Evolutionary conservation across 2,797 vertebrate species (phyloP), one percentile per base, ranked within the genome.

Genomic region (Remorina albescens): DNA sequence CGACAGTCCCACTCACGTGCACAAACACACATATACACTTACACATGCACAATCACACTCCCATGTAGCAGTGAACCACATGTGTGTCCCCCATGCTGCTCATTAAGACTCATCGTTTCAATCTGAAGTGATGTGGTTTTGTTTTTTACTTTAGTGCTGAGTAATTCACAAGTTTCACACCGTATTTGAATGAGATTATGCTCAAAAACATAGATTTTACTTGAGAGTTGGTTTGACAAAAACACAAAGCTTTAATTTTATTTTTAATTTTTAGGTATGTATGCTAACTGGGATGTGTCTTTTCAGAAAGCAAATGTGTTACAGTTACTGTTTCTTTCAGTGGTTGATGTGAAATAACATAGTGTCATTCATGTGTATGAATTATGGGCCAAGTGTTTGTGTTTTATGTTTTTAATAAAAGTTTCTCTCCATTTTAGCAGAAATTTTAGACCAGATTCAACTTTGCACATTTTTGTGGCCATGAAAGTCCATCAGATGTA

Each of bases 1-100:
- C 61, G 25, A 19, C 71, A 53, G 26, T 56, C 73, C 60, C 62
- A 74, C 63, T 50, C 54, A 59, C 54, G 34, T 6, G 23, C 47
- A 34, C 71, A 67, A 59, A 67, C 67, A 60, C 42, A 49, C 62
- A 58, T 42, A 64, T 56, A 49, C 72, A 55, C 51, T 53, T 8
- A 12, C 57, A 36, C 61, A 54, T 25, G 59, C 63, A 49, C 65
- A 42, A 30, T 30, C 54, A 50, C 70, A 81, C 10, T 10, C 37
- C n/a, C n/a, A n/a, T n/a, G n/a, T n/a, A 21, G 36, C 73, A 26
- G 53, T 49, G 58, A 67, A 55, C 74, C 67, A 71, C 74, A 74
- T 83, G 56, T 36, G 46, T 59, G 30, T 49, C 1, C 39, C 30
- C 49, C n/a, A n/a, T n/a, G n/a, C n/a, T n/a, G n/a, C n/a, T n/a